A percentile compares a stretch with the other conserved stretches of the same genome.
Evolutionary conservation across 2,797 vertebrate species (phyloP).

Genomic region (Acanthis flammea): DNA sequence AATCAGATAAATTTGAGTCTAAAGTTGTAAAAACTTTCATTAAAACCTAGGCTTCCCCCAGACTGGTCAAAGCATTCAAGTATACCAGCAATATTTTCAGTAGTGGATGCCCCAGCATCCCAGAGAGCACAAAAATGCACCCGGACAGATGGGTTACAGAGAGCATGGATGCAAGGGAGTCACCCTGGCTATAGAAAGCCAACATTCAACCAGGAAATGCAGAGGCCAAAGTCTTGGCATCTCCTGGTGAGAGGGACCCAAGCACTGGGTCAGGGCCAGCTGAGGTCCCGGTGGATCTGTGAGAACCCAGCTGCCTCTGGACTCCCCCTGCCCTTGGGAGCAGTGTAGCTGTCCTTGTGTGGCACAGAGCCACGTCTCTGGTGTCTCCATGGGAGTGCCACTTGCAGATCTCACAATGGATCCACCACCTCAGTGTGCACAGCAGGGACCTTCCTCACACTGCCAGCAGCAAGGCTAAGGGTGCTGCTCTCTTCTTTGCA

Average conservation of each 20-base stretch:
- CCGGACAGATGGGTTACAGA: not conserved
- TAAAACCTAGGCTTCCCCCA: not conserved
- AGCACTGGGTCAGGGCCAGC: rapidly evolving
- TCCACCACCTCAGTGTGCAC: rapidly evolving
- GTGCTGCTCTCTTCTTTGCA: not conserved
- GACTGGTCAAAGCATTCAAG: not conserved
- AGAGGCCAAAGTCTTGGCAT: not conserved
- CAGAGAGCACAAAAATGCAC: not conserved
- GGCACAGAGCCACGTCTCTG: not conserved
- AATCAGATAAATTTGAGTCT: not conserved
- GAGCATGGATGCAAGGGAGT: not conserved
- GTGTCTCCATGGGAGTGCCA: not conserved
- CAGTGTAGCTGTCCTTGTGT: rapidly evolving
- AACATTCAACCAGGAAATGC: rapidly evolving
- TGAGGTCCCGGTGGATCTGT: rapidly evolving
- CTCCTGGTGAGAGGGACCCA: too few species aligned
- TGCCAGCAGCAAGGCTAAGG: not conserved
- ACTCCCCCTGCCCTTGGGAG: not conserved
- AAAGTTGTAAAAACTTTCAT: not conserved
- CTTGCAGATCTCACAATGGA: not conserved
- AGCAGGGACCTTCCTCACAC: not conserved
- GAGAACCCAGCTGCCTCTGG: not conserved
- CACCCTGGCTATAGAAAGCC: not conserved
- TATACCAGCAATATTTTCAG: not conserved
- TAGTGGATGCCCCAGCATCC: not conserved